Evolutionary conservation across 2,888 invertebrate genomes (phyloP), one percentile per base, ranked within the genome.

Genomic region (Coenonympha glycerion): DNA sequence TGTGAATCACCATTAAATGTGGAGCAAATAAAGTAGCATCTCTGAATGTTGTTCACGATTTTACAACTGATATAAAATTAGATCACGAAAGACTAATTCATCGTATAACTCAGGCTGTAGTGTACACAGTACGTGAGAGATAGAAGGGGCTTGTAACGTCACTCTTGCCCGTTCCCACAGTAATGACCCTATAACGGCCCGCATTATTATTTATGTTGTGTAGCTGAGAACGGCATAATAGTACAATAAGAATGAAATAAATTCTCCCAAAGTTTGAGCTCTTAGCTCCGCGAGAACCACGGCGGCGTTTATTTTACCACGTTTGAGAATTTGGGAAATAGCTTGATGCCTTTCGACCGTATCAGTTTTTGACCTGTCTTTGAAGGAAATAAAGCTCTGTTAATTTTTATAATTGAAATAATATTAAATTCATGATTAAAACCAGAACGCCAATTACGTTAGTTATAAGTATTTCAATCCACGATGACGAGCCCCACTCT

Each of bases 201-300:
- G 76, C 81, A 80, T 85, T 85, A 84, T 85, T 86, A 86, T 86
- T 85, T 86, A 85, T 85, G 81, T 81, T 86, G 83, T 85, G 81
- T 81, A 79, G 79, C 79, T 79, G 84, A 75, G 80, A 82, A 81
- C 81, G 78, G 82, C 77, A 83, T 86, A 84, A 85, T 85, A 84
- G 79, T 77, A 77, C 78, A 77, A 84, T 86, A 86, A 83, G 82
- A 84, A 81, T 77, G 76, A 84, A 79, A 86, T 85, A 85, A 84
- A 83, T 85, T 81, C 76, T 72, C 77, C 61, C 74, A 77, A 77
- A 81, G 68, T 79, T 84, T 76, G 79, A 78, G 79, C 74, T 77
- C 75, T 83, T 79, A 78, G 76, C 76, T 77, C 70, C 69, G 66
- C 73, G 73, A 79, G 74, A 76, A 73, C 73, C 68, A 76, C 72